Evolutionary conservation across 1,140 invertebrate genomes (phyloP).

Genomic region (Zaprionus lachaisei): DNA sequence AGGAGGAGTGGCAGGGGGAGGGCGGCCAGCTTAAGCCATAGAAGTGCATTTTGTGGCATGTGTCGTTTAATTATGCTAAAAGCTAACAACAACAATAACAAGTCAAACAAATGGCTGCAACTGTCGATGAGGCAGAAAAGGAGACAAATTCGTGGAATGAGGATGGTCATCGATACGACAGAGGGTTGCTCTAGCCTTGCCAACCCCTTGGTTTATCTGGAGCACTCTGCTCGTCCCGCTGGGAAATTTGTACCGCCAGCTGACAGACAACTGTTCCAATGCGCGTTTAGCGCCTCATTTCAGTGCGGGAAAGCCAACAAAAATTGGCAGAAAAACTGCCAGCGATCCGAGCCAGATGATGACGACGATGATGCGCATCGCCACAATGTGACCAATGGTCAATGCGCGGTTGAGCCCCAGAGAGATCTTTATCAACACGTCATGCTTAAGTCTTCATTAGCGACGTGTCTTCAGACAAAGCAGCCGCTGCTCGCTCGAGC

Average conservation of each 20-base stretch:
- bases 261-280: conserved; percentile 39
- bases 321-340: conserved; percentile 19
- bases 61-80: conserved; percentile 83
- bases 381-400: conserved; percentile 33
- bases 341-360: background rate
- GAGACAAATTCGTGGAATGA: background rate
- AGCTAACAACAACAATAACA: conserved; percentile 74
- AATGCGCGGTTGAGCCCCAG: conserved; percentile 9
- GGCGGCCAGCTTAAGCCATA: conserved; percentile 54
- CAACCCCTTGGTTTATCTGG: conserved; percentile 57
- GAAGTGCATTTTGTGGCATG: conserved; percentile 84
- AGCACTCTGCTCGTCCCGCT: conserved; percentile 23
- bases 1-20: conserved; percentile 26
- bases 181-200: conserved; percentile 57
- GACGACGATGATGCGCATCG: conserved; percentile 35
- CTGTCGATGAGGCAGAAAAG: conserved; percentile 7
- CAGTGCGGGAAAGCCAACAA: conserved; percentile 20
- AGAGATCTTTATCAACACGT: conserved; percentile 74
- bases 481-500: background rate
- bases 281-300: conserved; percentile 63
- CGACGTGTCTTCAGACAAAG: conserved; percentile 52
- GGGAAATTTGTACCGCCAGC: conserved; percentile 41
- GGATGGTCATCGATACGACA: conserved; percentile 70
- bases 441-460: conserved; percentile 82
- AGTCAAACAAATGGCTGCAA: conserved; percentile 61